Evolutionary conservation across 2,888 invertebrate species (phyloP).

Genomic region (Ypsolopha sequella): DNA sequence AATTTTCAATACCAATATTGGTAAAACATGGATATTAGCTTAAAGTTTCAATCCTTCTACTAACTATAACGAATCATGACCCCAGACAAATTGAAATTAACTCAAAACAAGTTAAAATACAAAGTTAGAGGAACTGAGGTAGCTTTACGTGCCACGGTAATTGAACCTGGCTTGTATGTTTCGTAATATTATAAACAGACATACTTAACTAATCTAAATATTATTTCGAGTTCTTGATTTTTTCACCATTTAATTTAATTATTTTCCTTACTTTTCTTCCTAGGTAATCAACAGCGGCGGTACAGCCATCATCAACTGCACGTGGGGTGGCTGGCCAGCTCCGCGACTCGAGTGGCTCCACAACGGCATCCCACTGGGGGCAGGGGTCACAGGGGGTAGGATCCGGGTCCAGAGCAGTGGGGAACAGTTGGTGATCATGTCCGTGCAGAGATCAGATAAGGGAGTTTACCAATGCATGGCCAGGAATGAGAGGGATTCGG

Average conservation of each 20-base stretch:
- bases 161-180: too few relatives aligned
- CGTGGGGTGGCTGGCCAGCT: constrained; percentile 82
- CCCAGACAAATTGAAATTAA: too few relatives aligned
- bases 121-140: too few relatives aligned
- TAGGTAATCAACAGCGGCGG: constrained; percentile 89
- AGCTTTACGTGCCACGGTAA: too few relatives aligned
- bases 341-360: constrained; percentile 81
- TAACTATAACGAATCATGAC: too few relatives aligned
- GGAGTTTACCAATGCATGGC: constrained; percentile 94
- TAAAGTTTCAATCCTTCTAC: too few relatives aligned
- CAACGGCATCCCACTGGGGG: constrained; percentile 75
- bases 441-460: constrained; percentile 81
- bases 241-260: neutral
- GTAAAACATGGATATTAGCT: too few relatives aligned
- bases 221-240: too few relatives aligned
- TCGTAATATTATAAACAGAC: too few relatives aligned
- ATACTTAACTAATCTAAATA: too few relatives aligned
- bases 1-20: too few relatives aligned
- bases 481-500: constrained; percentile 81
- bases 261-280: constrained; percentile 4
- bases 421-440: constrained; percentile 45
- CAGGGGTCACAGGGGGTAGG: constrained; percentile 51
- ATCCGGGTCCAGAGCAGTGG: constrained; percentile 39
- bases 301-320: constrained; percentile 86
- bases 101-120: too few relatives aligned